phyloP scores from a whole-genome alignment of 2,888 invertebrate genomes.

The Cactoblastis cactorum region DNA sequence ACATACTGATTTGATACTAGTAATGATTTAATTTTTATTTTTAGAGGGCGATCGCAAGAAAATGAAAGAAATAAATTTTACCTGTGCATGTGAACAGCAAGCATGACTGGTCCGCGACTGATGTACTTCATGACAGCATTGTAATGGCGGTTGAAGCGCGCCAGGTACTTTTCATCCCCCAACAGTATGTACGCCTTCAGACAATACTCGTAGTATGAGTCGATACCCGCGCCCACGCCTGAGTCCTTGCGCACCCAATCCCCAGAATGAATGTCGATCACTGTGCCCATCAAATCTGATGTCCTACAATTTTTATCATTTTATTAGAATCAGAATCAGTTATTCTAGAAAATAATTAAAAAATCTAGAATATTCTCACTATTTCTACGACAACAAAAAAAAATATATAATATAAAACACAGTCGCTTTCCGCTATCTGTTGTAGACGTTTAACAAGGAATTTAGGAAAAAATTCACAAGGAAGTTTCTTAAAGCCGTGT shows the following conservation, averaged over 20 bases:
- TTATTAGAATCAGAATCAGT: neutral
- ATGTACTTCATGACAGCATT: constrained; percentile 98
- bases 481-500: too few species aligned
- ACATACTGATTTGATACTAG: too few species aligned
- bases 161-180: constrained; percentile 95
- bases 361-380: too few species aligned
- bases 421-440: too few species aligned
- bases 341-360: too few species aligned
- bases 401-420: too few species aligned
- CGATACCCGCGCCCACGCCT: constrained; percentile 99
- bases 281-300: constrained; percentile 97
- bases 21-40: too few species aligned
- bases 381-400: too few species aligned
- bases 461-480: too few species aligned
- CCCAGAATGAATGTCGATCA: constrained; percentile 97
- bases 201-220: constrained; percentile 99
- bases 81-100: constrained; percentile 97
- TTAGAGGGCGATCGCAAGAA: too few species aligned
- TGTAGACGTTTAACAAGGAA: too few species aligned
- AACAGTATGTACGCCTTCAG: constrained; percentile 97
- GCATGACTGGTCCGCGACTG: constrained; percentile 94
- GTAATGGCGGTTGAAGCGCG: constrained; percentile 96
- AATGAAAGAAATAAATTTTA: constrained; percentile 26
- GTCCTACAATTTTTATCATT: constrained; percentile 42
- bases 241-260: constrained; percentile 98